Percentiles rank a stretch among this genome's conserved stretches.
These are phyloP conservation scores for Myathropa florea DNA, from an alignment of 2,888 invertebrate genomes.

Conservation along the genomic window DNA sequence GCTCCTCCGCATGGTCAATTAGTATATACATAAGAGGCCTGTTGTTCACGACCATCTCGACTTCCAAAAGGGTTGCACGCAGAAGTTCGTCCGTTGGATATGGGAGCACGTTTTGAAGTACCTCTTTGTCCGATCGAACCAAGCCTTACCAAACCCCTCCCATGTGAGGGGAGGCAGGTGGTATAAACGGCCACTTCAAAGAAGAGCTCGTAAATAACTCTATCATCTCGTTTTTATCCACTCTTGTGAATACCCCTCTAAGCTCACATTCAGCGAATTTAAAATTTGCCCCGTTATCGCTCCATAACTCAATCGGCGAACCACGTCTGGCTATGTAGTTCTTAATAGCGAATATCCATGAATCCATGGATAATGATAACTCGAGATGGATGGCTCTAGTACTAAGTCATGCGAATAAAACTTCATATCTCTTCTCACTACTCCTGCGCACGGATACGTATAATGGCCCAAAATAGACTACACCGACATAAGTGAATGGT, in stretches of 20 bases:
- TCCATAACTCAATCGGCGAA: not conserved
- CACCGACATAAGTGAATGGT: not conserved
- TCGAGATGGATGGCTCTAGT: slow-evolving; percentile 18
- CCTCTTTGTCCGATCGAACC: slow-evolving; percentile 33
- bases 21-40: slow-evolving; percentile 27
- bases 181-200: not conserved
- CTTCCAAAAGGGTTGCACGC: slow-evolving; percentile 6
- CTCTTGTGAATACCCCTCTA: not conserved
- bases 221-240: not conserved
- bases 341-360: slow-evolving; percentile 11
- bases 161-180: slow-evolving; percentile 66
- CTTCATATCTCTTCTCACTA: slow-evolving; percentile 16
- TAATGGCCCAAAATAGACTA: slow-evolving; percentile 35
- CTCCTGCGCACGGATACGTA: not conserved
- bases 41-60: slow-evolving; percentile 61
- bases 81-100: slow-evolving; percentile 67
- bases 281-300: slow-evolving; percentile 43
- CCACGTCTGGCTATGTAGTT: slow-evolving; percentile 27
- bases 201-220: not conserved
- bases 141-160: slow-evolving; percentile 55
- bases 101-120: slow-evolving; percentile 36
- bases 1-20: slow-evolving; percentile 23
- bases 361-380: slow-evolving; percentile 12
- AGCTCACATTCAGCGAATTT: not conserved
- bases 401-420: slow-evolving; percentile 29